These are phyloP conservation scores for Gymnothorax reevesii DNA, from an alignment of 2,797 vertebrate genomes.

Conservation along the genomic window DNA sequence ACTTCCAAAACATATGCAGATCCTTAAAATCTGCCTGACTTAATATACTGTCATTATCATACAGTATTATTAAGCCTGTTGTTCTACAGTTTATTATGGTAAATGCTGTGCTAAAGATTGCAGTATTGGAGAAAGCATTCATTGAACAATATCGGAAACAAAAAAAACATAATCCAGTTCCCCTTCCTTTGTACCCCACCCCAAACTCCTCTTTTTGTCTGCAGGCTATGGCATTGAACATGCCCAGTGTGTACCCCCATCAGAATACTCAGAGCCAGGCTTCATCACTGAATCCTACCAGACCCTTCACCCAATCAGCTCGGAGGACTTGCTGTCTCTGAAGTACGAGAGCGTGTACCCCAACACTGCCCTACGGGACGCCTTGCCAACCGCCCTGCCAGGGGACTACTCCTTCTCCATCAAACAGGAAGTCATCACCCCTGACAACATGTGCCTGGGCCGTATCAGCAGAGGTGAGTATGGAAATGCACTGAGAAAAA, in stretches of 20 bases:
- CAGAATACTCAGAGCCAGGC: conserved; percentile 96
- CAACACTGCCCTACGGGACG: conserved; percentile 86
- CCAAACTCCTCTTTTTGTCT: conserved; percentile 35
- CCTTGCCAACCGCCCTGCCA: conserved; percentile 83
- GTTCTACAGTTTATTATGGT: neutral
- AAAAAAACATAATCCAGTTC: no score
- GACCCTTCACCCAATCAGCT: conserved; percentile 98
- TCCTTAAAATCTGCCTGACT: neutral
- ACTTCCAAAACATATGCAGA: neutral
- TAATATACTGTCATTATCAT: no score
- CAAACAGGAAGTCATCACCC: conserved; percentile 96
- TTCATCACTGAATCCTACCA: conserved; percentile 99
- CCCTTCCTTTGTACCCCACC: no score
- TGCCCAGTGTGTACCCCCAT: conserved; percentile 96
- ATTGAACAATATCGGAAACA: no score
- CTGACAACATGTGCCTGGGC: conserved; percentile 98
- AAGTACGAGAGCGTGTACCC: conserved; percentile 95
- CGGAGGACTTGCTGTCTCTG: conserved; percentile 93
- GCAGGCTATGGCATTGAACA: conserved; percentile 96
- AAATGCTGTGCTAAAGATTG: no score
- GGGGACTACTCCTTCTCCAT: conserved; percentile 92
- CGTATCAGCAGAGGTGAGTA: conserved; percentile 91
- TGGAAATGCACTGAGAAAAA: neutral
- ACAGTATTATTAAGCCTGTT: neutral
- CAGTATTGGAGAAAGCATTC: no score